Percentiles rank a stretch among this genome's conserved stretches.
Conservation (phyloP, 2,888 invertebrate species). For the Drosophila anomalata region DNA sequence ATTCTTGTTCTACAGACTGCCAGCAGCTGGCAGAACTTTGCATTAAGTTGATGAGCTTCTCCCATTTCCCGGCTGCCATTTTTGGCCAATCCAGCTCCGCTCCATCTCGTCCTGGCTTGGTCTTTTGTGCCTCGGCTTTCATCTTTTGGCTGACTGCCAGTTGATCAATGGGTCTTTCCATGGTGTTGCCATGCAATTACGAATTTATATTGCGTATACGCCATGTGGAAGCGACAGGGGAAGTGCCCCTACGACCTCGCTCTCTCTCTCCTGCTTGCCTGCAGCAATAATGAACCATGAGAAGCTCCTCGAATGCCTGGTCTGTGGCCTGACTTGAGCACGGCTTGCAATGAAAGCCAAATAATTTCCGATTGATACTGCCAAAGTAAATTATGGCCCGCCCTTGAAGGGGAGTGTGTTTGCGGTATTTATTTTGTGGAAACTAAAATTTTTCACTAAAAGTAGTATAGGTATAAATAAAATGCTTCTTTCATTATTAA, state of each 20-base stretch:
- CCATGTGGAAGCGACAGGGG: conserved; percentile 41
- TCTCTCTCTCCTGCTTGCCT: conserved; percentile 29
- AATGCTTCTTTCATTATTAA: too few species aligned
- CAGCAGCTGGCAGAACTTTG: conserved; percentile 50
- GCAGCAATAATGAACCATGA: conserved; percentile 66
- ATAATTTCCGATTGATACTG: conserved; percentile 21
- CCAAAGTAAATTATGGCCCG: background rate
- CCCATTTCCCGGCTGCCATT: background rate
- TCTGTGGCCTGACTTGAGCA: conserved; percentile 7
- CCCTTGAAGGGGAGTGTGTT: background rate
- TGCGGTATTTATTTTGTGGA: too few species aligned
- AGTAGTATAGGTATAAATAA: too few species aligned
- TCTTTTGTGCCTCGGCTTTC: conserved; percentile 50
- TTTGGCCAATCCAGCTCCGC: conserved; percentile 18
- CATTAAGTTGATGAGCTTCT: conserved; percentile 75
- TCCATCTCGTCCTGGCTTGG: conserved; percentile 47
- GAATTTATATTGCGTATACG: conserved; percentile 70
- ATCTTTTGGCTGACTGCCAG: conserved; percentile 54
- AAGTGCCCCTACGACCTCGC: conserved; percentile 29
- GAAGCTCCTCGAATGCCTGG: conserved; percentile 11
- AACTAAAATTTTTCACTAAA: too few species aligned
- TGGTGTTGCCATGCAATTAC: conserved; percentile 58
- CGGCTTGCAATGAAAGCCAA: conserved; percentile 1
- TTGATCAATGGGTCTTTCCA: conserved; percentile 63
- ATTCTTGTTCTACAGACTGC: conserved; percentile 66